Evolutionary conservation across 2,888 invertebrate genomes (phyloP).

Genomic region (Myathropa florea): DNA sequence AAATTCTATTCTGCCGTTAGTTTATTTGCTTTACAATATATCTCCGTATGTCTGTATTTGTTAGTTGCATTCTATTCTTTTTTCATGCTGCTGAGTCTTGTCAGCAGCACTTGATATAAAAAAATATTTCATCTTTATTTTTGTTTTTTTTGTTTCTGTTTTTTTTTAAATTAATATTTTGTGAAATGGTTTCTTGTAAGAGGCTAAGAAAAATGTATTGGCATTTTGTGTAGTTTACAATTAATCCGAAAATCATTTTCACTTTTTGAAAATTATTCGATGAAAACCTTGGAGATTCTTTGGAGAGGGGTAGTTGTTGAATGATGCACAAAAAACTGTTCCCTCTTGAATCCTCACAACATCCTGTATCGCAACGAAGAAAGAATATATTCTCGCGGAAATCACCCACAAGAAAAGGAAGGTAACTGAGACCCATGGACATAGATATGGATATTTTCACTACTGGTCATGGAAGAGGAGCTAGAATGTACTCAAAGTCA

Average conservation of each 20-base stretch:
- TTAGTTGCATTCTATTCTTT: constrained; percentile 20
- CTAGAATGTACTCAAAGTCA: too few species aligned
- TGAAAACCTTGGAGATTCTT: too few species aligned
- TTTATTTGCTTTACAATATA: constrained; percentile 3
- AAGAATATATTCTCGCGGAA: too few species aligned
- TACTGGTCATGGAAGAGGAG: too few species aligned
- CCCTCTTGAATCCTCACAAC: too few species aligned
- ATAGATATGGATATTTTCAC: too few species aligned
- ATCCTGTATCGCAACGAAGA: too few species aligned
- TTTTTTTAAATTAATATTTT: not conserved
- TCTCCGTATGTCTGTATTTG: too few species aligned
- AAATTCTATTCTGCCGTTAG: constrained; percentile 1
- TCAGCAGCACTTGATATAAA: constrained; percentile 37
- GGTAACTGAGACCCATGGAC: too few species aligned
- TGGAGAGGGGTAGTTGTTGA: too few species aligned
- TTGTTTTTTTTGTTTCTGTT: not conserved
- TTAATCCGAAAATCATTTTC: constrained; percentile 16
- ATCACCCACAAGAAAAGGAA: too few species aligned
- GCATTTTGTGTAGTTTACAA: constrained; percentile 18
- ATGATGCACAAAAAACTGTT: too few species aligned
- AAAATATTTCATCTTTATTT: constrained; percentile 29
- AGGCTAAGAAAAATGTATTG: constrained; percentile 25
- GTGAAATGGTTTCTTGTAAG: constrained; percentile 3
- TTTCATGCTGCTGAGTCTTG: not conserved
- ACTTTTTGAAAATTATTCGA: not conserved